These are phyloP conservation scores for Diglossa cyanea DNA, from an alignment of 2,797 vertebrate genomes.

Conservation along the genomic window DNA sequence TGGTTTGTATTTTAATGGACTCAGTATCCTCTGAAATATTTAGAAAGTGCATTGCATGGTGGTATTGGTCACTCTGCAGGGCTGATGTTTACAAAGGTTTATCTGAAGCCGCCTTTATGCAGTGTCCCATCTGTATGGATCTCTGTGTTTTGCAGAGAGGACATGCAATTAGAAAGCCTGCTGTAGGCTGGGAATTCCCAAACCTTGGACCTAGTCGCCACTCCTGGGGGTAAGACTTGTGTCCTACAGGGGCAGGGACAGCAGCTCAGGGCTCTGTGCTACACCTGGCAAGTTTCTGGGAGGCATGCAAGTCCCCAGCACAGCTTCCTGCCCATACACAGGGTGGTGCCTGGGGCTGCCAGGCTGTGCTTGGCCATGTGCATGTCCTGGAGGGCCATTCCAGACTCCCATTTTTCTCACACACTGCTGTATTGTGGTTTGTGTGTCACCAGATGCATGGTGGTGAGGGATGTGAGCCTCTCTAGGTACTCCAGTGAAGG, in stretches of 20 bases:
- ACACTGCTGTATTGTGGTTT: background rate
- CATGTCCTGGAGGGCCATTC: background rate
- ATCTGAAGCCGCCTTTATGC: background rate
- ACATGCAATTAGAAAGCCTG: rapidly evolving
- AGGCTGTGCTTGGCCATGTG: background rate
- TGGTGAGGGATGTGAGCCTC: background rate
- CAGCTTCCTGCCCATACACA: rapidly evolving
- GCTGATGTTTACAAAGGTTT: background rate
- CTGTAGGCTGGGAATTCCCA: background rate
- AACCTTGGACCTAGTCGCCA: background rate
- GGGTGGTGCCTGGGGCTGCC: background rate
- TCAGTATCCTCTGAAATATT: background rate
- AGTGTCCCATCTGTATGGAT: rapidly evolving
- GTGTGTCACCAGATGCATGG: rapidly evolving
- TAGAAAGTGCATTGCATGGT: rapidly evolving
- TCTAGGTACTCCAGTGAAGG: background rate
- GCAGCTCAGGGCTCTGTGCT: background rate
- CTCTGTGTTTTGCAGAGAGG: background rate
- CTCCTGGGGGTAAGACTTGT: background rate
- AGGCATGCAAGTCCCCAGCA: background rate
- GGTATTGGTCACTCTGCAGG: background rate
- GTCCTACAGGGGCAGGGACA: background rate
- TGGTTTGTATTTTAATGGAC: background rate
- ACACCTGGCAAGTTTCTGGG: rapidly evolving
- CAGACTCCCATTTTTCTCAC: rapidly evolving